Evolutionary conservation across 2,888 invertebrate genomes (phyloP).

Genomic region (Eurytoma adleriae): DNA sequence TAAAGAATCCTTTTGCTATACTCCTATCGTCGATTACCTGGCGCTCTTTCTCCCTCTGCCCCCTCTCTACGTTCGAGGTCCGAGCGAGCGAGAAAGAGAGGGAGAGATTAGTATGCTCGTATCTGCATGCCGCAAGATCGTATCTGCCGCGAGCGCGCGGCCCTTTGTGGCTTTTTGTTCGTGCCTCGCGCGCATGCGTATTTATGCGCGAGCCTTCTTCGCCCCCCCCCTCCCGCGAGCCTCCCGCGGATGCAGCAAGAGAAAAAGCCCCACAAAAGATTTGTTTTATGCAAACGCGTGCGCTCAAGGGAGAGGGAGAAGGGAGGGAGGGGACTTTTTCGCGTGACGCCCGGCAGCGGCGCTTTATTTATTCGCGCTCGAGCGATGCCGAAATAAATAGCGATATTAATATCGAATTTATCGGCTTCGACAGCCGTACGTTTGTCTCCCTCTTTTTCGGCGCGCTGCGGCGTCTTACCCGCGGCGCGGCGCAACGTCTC

Average conservation of each 20-base stretch:
- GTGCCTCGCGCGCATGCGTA: conserved; percentile 68
- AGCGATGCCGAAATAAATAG: conserved; percentile 48
- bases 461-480: background rate
- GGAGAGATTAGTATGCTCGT: conserved; percentile 73
- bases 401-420: conserved; percentile 60
- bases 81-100: conserved; percentile 44
- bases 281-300: conserved; percentile 64
- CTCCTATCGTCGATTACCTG: conserved; percentile 34
- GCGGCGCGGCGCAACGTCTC: conserved; percentile 18
- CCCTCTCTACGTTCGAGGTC: conserved; percentile 8
- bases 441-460: conserved; percentile 26
- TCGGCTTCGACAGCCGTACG: conserved; percentile 55
- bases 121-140: conserved; percentile 74
- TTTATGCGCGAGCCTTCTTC: conserved; percentile 67
- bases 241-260: conserved; percentile 52
- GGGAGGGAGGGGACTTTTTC: conserved; percentile 34
- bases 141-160: conserved; percentile 71
- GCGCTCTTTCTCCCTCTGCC: conserved; percentile 41
- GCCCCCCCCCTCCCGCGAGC: conserved; percentile 35
- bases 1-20: conserved; percentile 27
- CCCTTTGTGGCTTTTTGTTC: conserved; percentile 73
- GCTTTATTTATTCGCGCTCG: conserved; percentile 49
- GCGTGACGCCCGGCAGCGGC: conserved; percentile 50
- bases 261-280: conserved; percentile 61
- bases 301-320: too few relatives aligned